Conservation (phyloP, 2,888 invertebrate genomes). For the Drosophila paramelanica region DNA sequence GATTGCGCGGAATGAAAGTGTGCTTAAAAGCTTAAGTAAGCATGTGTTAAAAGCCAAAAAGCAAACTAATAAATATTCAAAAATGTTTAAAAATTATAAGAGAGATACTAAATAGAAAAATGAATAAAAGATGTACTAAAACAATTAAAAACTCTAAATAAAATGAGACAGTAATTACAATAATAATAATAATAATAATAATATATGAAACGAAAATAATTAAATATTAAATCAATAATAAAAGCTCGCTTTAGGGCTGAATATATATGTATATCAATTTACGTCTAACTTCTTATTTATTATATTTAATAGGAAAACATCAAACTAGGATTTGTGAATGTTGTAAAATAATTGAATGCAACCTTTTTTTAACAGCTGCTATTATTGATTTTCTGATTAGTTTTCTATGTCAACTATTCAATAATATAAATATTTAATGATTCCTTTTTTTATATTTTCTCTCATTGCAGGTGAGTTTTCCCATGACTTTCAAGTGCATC, state of each 20-base stretch:
- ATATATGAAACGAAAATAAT: background rate
- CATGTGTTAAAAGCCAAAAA: background rate
- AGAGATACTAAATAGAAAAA: background rate
- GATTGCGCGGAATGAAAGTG: background rate
- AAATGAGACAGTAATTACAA: background rate
- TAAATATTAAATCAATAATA: too few relatives aligned
- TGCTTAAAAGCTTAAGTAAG: background rate
- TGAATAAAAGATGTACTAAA: background rate
- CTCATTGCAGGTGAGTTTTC: constrained; percentile 69
- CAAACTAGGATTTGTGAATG: too few relatives aligned
- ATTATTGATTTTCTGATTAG: background rate
- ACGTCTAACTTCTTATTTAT: too few relatives aligned
- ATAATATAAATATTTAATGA: constrained; percentile 2
- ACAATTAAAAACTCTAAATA: background rate
- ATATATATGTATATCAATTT: too few relatives aligned
- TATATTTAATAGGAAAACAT: too few relatives aligned
- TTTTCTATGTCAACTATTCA: background rate
- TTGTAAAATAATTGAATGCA: background rate
- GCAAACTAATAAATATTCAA: background rate
- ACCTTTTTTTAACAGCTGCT: background rate
- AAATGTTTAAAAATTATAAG: background rate
- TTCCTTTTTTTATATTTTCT: constrained; percentile 20
- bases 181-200: too few relatives aligned
- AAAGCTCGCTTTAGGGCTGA: too few relatives aligned
- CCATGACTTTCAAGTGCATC: constrained; percentile 21